Conservation (phyloP, 2,797 vertebrate genomes). For the Nannoperca australis region DNA sequence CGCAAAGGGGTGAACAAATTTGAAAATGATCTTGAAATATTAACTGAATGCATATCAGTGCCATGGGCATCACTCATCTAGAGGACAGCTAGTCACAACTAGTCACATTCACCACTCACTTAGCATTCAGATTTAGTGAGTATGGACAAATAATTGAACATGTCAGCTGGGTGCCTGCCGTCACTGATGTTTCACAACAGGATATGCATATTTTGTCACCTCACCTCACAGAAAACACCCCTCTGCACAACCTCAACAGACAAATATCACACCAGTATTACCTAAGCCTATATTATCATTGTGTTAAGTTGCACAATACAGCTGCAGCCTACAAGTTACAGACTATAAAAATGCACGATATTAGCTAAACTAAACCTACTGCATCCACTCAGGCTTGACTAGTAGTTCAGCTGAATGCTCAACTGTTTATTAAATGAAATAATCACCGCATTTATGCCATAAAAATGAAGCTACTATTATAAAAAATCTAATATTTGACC, state of each 20-base stretch:
- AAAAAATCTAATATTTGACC: no score
- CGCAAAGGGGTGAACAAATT: background rate
- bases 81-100: background rate
- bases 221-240: background rate
- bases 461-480: background rate
- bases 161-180: background rate
- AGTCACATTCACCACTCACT: background rate
- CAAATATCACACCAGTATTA: background rate
- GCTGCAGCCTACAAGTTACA: background rate
- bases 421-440: background rate
- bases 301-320: background rate
- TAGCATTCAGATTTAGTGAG: background rate
- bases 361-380: background rate
- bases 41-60: background rate
- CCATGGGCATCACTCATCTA: background rate
- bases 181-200: background rate
- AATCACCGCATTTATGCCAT: background rate
- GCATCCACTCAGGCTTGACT: background rate
- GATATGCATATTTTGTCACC: background rate
- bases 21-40: background rate
- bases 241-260: background rate
- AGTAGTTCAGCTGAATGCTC: background rate
- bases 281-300: background rate
- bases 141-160: background rate
- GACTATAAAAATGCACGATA: background rate